Evolutionary conservation across 2,797 vertebrate species (phyloP).

Genomic region (Anabacerthia variegaticeps): DNA sequence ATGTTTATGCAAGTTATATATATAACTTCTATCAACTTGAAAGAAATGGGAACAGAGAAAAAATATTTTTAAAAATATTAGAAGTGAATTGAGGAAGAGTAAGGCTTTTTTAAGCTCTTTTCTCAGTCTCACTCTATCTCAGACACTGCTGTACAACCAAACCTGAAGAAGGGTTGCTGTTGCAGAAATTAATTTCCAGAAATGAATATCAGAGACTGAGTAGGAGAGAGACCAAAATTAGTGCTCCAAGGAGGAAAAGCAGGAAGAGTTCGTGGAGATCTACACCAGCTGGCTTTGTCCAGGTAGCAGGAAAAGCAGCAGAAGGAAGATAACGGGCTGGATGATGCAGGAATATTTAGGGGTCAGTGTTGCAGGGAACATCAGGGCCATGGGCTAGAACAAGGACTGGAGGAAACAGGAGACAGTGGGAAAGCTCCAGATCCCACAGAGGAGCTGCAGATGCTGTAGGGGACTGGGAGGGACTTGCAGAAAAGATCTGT

Average conservation of each 20-base stretch:
- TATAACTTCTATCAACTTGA: background rate
- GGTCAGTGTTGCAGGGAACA: background rate
- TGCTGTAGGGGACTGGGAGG: background rate
- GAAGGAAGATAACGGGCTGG: background rate
- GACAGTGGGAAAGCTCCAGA: background rate
- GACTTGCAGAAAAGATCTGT: background rate
- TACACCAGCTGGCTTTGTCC: background rate
- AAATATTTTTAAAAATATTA: background rate
- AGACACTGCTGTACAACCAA: background rate
- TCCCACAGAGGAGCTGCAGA: background rate
- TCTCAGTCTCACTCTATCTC: background rate
- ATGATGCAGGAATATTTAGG: background rate
- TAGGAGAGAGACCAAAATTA: background rate
- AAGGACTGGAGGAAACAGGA: background rate
- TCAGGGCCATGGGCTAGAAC: background rate
- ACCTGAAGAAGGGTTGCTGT: background rate
- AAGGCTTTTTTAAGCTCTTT: background rate
- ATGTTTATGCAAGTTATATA: conserved; percentile 3
- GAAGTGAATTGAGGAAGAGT: background rate
- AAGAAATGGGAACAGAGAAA: background rate
- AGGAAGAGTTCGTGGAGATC: background rate
- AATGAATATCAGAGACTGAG: background rate
- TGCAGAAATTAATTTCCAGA: background rate
- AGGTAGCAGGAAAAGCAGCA: background rate
- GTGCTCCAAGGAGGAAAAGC: background rate